Base-by-base conservation (phyloP, 2,113 vertebrate species). In the Notarius lentiginosus region DNA sequence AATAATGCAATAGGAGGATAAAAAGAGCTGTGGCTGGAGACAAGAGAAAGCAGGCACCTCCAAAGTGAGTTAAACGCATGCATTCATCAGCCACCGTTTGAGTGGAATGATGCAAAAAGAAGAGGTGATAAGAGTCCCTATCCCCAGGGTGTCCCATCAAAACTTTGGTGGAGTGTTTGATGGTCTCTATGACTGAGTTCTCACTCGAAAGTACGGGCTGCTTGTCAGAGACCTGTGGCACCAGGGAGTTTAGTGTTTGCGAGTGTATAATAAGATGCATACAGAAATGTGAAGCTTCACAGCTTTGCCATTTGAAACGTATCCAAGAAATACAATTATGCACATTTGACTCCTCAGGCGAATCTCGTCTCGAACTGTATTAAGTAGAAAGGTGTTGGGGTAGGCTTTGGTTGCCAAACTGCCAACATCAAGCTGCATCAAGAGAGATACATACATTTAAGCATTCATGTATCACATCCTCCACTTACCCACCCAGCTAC, bases 1-100 rank as follows among this genome's bases (percentile, higher is more conserved):
- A 90, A 91, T 20, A 88, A 94, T 93, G 92, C 92, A 90, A 91
- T 20, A 88, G 86, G 89, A 70, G 15, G 22, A 82, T 47, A 68
- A 61, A 79, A 75, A 73, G 41, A 55, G 72, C 76, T 80, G 56
- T 34, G 79, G 24, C 18, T 34, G 30, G 63, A 55, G 58, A 20
- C 65, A 53, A 61, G 27, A 65, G 79, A 80, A 70, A 49, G 53
- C 30, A 79, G 87, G 65, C 73, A 86, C 66, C 4, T 24, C 53
- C 41, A 83, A 56, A 58, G 79, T 80, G 82, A 58, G 49, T 34
- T 79, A n/a, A 83, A 60, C 61, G 41, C 41, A 73, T 47, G 85
- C 53, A 75, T 84, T 81, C 58, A 72, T 83, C 41, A 85, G 84
- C 34, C 79, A 83, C 55, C 61, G 9, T 15, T 77, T 61, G 24